These are phyloP conservation scores for Hyles vespertilio DNA, from an alignment of 1,140 invertebrate genomes.

Conservation along the genomic window DNA sequence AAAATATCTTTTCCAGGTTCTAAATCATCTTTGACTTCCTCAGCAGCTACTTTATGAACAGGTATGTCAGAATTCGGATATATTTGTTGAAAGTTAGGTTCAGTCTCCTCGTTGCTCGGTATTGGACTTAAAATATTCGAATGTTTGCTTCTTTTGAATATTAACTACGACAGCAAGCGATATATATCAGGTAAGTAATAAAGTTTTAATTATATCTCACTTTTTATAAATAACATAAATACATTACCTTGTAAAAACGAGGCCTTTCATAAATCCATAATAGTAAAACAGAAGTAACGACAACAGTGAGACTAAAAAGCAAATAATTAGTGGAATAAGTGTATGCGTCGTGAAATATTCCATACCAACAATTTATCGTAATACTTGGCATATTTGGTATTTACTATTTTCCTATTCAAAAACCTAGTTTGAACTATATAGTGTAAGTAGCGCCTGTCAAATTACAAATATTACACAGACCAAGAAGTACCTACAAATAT, in stretches of 20 bases:
- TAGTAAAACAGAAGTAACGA: conserved; percentile 31
- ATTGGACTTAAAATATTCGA: conserved; percentile 25
- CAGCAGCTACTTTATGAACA: conserved; percentile 1
- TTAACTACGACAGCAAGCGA: conserved; percentile 27
- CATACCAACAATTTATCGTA: conserved; percentile 22
- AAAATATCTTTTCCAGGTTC: no score
- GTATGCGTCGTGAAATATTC: conserved; percentile 36
- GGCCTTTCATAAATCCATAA: conserved; percentile 44
- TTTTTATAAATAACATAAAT: no score
- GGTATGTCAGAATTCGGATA: background rate
- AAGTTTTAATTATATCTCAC: no score
- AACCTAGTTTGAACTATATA: no score
- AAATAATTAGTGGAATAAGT: conserved; percentile 40
- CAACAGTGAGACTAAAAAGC: conserved; percentile 32
- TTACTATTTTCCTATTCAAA: no score
- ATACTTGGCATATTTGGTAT: background rate
- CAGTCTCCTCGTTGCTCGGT: conserved; percentile 17
- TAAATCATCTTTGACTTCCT: background rate
- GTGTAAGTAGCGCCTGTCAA: no score
- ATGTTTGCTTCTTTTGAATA: conserved; percentile 42
- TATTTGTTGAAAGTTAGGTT: conserved; percentile 9
- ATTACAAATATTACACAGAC: no score
- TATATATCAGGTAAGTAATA: background rate
- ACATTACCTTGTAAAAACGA: conserved; percentile 35
- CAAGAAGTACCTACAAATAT: no score